Percentiles rank a stretch among this genome's conserved stretches.
Evolutionary conservation across 2,888 invertebrate species (phyloP).

Genomic region (Pseudanteris insignis): DNA sequence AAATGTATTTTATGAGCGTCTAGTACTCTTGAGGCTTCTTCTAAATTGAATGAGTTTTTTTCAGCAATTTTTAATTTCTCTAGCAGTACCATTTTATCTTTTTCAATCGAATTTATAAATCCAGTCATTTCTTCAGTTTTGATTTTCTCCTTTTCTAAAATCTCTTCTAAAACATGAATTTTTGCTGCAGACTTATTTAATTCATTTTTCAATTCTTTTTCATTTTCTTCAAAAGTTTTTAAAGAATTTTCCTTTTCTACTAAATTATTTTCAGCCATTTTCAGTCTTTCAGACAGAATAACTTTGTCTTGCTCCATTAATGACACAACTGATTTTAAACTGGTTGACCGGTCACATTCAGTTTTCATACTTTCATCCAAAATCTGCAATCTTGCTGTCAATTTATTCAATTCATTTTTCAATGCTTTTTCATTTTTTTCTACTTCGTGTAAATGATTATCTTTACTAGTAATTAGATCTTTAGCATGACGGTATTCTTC

Average conservation of each 20-base stretch:
- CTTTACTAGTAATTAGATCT: slow-evolving; percentile 26
- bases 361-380: slow-evolving; percentile 24
- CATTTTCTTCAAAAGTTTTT: slow-evolving; percentile 17
- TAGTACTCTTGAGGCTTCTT: slow-evolving; percentile 19
- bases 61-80: slow-evolving; percentile 24
- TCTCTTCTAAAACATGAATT: slow-evolving; percentile 29
- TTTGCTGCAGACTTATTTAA: slow-evolving; percentile 25
- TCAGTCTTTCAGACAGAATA: slow-evolving; percentile 28
- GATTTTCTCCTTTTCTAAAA: slow-evolving; percentile 23
- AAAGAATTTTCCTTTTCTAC: slow-evolving; percentile 11
- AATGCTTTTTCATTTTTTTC: slow-evolving; percentile 33
- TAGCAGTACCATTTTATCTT: slow-evolving; percentile 17
- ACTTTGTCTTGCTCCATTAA: slow-evolving; percentile 30
- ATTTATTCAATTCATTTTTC: slow-evolving; percentile 36
- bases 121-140: slow-evolving; percentile 17
- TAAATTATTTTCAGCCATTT: slow-evolving; percentile 32
- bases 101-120: slow-evolving; percentile 10
- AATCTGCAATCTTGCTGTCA: slow-evolving; percentile 28
- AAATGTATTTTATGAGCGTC: slow-evolving; percentile 10
- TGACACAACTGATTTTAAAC: slow-evolving; percentile 18
- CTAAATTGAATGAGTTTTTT: slow-evolving; percentile 10
- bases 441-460: slow-evolving; percentile 35
- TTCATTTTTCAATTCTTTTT: slow-evolving; percentile 23
- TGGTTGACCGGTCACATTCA: slow-evolving; percentile 4
- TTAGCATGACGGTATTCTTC: slow-evolving; percentile 40